These are phyloP conservation scores for Crenuchus spilurus DNA, from an alignment of 2,797 vertebrate species.

Conservation along the genomic window DNA sequence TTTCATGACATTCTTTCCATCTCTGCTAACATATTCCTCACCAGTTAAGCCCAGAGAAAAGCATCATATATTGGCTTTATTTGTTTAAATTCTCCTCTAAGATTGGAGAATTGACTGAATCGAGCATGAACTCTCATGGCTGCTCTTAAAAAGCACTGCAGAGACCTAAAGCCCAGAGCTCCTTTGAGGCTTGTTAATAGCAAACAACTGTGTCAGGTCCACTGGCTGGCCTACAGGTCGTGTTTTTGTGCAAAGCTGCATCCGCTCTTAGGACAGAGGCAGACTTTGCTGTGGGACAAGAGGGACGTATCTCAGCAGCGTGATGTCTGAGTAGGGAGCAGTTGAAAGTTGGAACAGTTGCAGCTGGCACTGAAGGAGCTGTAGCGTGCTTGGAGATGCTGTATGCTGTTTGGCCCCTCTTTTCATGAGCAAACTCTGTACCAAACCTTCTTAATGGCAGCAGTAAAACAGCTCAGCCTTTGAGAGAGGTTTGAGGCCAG, in stretches of 20 bases:
- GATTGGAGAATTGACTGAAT: not conserved
- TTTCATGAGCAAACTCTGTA: not conserved
- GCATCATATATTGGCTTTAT: not conserved
- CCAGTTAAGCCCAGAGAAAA: not conserved
- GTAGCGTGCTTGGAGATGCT: slow-evolving; percentile 10
- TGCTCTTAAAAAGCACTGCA: not conserved
- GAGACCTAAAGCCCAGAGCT: slow-evolving; percentile 8
- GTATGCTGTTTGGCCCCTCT: not conserved
- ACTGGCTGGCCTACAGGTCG: not conserved
- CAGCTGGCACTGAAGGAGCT: slow-evolving; percentile 31
- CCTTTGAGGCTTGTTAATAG: slow-evolving; percentile 47
- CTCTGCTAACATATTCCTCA: not conserved
- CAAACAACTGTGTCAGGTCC: slow-evolving; percentile 39
- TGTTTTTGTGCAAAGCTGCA: slow-evolving; percentile 14
- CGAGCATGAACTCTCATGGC: not conserved
- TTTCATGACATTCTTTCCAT: not conserved
- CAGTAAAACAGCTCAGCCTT: not conserved
- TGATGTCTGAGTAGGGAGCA: slow-evolving; percentile 48
- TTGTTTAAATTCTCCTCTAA: not conserved
- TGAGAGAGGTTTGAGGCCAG: not conserved
- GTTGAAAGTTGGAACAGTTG: slow-evolving; percentile 49
- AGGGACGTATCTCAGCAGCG: slow-evolving; percentile 24
- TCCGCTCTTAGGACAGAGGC: slow-evolving; percentile 33
- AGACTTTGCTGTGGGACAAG: slow-evolving; percentile 27
- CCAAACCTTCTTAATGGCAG: not conserved